Evolutionary conservation across 2,888 invertebrate species (phyloP).

Genomic region (Macrosiphum euphorbiae): DNA sequence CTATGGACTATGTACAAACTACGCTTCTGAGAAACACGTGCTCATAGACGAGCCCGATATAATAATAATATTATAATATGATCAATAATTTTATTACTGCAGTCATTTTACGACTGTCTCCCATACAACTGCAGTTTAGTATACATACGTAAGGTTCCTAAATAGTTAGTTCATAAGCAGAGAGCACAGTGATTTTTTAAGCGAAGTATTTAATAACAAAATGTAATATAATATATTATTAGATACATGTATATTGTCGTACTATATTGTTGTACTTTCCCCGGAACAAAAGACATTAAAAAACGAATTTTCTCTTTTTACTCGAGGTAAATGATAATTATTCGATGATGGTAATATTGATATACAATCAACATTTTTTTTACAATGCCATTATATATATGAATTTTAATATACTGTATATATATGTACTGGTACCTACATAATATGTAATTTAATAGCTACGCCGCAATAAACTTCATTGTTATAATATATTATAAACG

Average conservation of each 20-base stretch:
- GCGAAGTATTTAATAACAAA: neutral
- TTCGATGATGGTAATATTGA: neutral
- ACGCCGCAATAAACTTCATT: neutral
- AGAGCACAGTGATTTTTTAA: neutral
- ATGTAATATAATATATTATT: neutral
- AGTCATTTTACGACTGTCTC: neutral
- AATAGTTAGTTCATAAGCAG: neutral
- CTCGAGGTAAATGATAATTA: neutral
- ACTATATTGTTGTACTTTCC: slow-evolving; percentile 34
- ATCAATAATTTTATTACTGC: neutral
- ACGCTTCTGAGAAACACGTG: neutral
- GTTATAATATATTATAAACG: neutral
- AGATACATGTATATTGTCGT: neutral
- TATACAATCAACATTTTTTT: neutral
- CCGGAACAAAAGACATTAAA: slow-evolving; percentile 44
- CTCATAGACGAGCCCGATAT: neutral
- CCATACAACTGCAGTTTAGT: neutral
- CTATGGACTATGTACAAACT: neutral
- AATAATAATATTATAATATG: neutral
- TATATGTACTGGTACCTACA: neutral
- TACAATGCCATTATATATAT: neutral
- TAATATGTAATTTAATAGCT: neutral
- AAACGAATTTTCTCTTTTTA: slow-evolving; percentile 48
- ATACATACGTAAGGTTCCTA: neutral
- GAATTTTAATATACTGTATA: neutral